Evolutionary conservation across 1,140 invertebrate species (phyloP).

Genomic region (Ptiloglossa arizonensis): DNA sequence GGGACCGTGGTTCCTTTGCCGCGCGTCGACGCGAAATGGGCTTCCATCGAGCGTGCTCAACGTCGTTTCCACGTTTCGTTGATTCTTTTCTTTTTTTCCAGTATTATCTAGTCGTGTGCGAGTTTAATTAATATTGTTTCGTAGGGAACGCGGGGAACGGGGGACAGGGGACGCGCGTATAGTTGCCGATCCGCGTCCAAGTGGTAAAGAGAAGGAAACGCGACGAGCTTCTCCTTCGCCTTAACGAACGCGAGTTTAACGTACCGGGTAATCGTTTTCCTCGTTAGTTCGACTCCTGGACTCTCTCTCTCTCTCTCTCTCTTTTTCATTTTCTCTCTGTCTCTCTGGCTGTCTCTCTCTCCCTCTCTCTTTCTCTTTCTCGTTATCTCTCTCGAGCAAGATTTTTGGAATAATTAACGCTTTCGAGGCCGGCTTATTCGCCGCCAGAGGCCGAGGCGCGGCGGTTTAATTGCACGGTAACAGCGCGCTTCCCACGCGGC

Average conservation of each 20-base stretch:
- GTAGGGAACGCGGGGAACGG: conserved; percentile 36
- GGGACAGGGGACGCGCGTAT: conserved; percentile 41
- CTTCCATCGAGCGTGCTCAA: too few species aligned
- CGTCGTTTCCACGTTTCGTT: too few species aligned
- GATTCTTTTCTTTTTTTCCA: conserved; percentile 73
- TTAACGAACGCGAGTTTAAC: neutral
- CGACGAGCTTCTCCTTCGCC: neutral
- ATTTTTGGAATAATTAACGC: conserved; percentile 36
- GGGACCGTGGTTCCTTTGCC: too few species aligned
- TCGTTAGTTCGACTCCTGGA: conserved; percentile 22
- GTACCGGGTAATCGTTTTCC: conserved; percentile 19
- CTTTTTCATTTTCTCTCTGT: too few species aligned
- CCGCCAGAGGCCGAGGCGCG: neutral
- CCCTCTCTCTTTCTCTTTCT: too few species aligned
- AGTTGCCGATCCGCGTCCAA: neutral
- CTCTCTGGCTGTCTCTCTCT: neutral
- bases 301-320: too few species aligned
- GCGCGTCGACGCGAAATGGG: too few species aligned
- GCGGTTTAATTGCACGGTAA: conserved; percentile 44
- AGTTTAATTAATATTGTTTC: conserved; percentile 77
- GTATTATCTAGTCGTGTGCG: conserved; percentile 82
- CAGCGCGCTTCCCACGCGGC: conserved; percentile 38
- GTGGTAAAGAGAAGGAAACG: neutral
- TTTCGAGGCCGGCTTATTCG: neutral
- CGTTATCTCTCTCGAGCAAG: neutral